Conservation (phyloP, 1,140 invertebrate genomes). For the Ostrea edulis region DNA sequence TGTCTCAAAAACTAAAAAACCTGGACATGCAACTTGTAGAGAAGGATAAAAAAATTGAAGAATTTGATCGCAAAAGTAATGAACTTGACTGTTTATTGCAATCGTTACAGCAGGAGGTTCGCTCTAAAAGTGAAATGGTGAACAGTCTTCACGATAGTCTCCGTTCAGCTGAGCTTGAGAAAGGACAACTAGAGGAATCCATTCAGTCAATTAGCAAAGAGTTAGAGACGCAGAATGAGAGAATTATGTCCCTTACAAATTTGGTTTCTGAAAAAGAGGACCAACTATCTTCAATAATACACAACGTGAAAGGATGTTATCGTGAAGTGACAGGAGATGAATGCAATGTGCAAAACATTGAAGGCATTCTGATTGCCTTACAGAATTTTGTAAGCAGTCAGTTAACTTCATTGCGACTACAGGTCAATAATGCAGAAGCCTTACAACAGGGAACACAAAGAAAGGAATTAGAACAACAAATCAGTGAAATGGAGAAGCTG, state of each 20-base stretch:
- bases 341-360: slow-evolving; percentile 6
- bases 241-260: slow-evolving; percentile 50
- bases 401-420: neutral
- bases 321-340: neutral
- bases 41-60: neutral
- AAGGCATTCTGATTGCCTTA: neutral
- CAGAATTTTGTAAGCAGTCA: neutral
- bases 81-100: slow-evolving; percentile 55
- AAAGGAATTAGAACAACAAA: neutral
- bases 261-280: slow-evolving; percentile 45
- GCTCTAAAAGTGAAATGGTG: slow-evolving; percentile 47
- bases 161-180: slow-evolving; percentile 40
- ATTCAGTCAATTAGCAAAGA: slow-evolving; percentile 51
- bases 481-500: neutral
- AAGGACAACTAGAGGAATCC: slow-evolving; percentile 54
- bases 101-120: slow-evolving; percentile 54
- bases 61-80: slow-evolving; percentile 40
- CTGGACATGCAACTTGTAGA: neutral
- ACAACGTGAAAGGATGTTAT: slow-evolving; percentile 40
- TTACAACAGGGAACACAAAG: neutral
- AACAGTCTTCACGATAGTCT: slow-evolving; percentile 43
- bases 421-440: neutral
- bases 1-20: slow-evolving; percentile 15
- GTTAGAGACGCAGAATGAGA: slow-evolving; percentile 41
- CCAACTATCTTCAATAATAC: slow-evolving; percentile 30